phyloP scores from a whole-genome alignment of 2,113 vertebrate genomes.

The Narcine bancroftii region DNA sequence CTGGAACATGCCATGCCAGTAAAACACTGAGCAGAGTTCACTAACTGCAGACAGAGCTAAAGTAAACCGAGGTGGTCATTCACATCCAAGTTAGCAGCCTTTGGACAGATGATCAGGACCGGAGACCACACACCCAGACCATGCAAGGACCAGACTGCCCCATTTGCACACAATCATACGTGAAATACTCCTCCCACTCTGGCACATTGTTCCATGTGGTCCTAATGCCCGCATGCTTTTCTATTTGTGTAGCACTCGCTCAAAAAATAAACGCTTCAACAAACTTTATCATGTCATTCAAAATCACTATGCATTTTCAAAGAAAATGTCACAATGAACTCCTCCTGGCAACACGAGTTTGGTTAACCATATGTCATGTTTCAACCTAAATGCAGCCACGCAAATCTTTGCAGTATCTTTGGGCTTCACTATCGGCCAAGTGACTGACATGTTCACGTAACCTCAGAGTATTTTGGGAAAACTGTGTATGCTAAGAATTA shows the following conservation, averaged over 20 bases:
- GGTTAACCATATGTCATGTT: no score
- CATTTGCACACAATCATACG: slow-evolving; percentile 64
- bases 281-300: neutral
- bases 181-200: neutral
- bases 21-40: slow-evolving; percentile 64
- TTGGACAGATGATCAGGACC: slow-evolving; percentile 92
- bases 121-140: slow-evolving; percentile 93
- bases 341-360: no score
- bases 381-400: no score
- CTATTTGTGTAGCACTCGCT: no score
- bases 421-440: no score
- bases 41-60: slow-evolving; percentile 97
- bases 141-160: slow-evolving; percentile 74
- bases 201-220: neutral
- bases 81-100: slow-evolving; percentile 92
- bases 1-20: slow-evolving; percentile 71
- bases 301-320: neutral
- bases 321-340: no score
- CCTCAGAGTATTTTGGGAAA: no score
- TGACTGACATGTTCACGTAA: no score
- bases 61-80: slow-evolving; percentile 98
- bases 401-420: no score
- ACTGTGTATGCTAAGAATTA: no score
- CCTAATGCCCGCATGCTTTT: neutral
- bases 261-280: neutral